A percentile compares a stretch with the other conserved stretches of the same genome.
These are phyloP conservation scores for Ceyx melanurus DNA, from an alignment of 2,113 vertebrate species.

Conservation along the genomic window DNA sequence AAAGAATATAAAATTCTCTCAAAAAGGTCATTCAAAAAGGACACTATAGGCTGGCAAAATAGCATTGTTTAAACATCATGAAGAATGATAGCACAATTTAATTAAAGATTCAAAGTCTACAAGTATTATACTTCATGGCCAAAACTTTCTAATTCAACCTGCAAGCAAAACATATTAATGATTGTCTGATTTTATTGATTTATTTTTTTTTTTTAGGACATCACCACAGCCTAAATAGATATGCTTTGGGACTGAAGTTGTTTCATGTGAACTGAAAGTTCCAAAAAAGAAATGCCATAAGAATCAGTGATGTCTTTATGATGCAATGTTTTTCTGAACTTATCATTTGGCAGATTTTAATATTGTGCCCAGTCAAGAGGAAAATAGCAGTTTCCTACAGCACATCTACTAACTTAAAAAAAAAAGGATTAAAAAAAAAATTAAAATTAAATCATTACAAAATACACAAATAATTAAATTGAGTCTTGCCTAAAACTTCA, in stretches of 20 bases:
- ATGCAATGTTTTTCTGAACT: background rate
- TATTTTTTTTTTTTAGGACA: background rate
- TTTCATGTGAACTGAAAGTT: background rate
- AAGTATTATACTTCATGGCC: background rate
- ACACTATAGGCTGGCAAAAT: background rate
- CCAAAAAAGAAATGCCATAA: background rate
- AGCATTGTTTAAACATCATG: background rate
- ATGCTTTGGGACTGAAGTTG: background rate
- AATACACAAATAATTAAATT: background rate
- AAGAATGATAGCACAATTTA: background rate
- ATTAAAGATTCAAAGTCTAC: background rate
- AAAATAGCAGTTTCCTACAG: background rate
- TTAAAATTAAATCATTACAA: no score
- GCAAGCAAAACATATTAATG: background rate
- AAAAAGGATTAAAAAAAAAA: background rate
- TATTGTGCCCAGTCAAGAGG: background rate
- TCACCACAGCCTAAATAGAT: background rate
- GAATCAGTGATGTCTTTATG: background rate
- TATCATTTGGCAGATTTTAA: background rate
- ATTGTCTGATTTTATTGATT: background rate
- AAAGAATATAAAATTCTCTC: background rate
- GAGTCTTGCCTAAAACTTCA: background rate
- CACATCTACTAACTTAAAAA: background rate
- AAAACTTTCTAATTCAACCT: background rate
- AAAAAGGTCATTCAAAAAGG: constrained; percentile 16